Conservation (phyloP, 2,888 invertebrate species). For the Branchipolynoe longqiensis region DNA sequence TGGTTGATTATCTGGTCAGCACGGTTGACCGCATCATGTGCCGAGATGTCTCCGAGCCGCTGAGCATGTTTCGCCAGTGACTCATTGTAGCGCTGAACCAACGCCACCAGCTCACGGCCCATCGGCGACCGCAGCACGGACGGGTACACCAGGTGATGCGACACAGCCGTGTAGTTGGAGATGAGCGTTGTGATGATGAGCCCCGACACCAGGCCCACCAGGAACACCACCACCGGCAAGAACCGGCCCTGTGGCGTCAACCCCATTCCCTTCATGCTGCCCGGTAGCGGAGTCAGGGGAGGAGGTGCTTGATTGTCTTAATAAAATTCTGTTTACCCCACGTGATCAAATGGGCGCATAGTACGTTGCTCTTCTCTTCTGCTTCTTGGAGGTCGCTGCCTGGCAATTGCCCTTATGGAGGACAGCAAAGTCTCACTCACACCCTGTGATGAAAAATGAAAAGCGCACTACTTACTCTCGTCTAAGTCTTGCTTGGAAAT, state of each 20-base stretch:
- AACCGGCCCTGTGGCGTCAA: not conserved
- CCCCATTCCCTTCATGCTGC: not conserved
- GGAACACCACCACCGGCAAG: constrained; percentile 23
- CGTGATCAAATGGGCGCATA: too few species aligned
- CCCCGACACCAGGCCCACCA: constrained; percentile 37
- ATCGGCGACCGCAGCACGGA: not conserved
- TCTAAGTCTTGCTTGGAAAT: too few species aligned
- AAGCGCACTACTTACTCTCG: too few species aligned
- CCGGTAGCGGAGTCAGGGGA: too few species aligned
- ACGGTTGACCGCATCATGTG: constrained; percentile 2
- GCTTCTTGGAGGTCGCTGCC: too few species aligned
- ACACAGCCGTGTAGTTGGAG: constrained; percentile 23
- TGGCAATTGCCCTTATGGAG: too few species aligned
- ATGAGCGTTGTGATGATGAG: constrained; percentile 40
- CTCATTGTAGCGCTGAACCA: constrained; percentile 13
- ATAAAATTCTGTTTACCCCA: too few species aligned
- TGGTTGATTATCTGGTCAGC: not conserved
- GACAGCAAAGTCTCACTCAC: too few species aligned
- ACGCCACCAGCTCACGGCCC: constrained; percentile 8
- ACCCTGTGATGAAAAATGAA: too few species aligned
- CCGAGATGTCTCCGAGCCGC: not conserved
- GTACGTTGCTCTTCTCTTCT: too few species aligned
- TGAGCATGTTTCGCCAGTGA: not conserved
- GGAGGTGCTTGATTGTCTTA: too few species aligned
- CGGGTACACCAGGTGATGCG: constrained; percentile 35